Percentiles rank a stretch among this genome's conserved stretches.
Conservation (phyloP, 2,888 invertebrate genomes). For the Brenthis daphne region DNA sequence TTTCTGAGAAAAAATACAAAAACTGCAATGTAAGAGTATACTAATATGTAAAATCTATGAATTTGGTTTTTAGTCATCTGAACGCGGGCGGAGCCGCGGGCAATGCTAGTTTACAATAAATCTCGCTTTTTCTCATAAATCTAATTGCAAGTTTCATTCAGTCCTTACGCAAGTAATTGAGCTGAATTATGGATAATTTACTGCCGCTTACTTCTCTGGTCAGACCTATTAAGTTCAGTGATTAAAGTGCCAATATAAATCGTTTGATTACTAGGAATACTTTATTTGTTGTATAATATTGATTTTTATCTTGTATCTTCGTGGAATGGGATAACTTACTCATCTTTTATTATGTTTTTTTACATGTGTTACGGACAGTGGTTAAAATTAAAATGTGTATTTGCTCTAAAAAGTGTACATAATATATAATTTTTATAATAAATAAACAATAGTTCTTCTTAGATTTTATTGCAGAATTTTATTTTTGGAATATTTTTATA, state of each 20-base stretch:
- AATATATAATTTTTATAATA: no score
- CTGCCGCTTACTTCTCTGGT: constrained; percentile 28
- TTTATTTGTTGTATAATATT: constrained; percentile 17
- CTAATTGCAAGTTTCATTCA: constrained; percentile 12
- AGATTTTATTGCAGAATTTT: no score
- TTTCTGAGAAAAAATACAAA: no score
- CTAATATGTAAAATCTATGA: no score
- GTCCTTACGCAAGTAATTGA: constrained; percentile 25
- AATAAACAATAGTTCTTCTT: no score
- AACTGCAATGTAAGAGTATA: no score
- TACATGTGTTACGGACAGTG: no score
- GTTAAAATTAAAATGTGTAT: no score
- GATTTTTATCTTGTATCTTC: constrained; percentile 19
- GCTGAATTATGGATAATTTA: constrained; percentile 33
- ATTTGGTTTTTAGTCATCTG: no score
- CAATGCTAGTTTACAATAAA: background rate
- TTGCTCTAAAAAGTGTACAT: no score
- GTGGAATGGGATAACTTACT: constrained; percentile 12
- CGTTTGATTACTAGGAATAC: constrained; percentile 30
- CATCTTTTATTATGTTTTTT: background rate
- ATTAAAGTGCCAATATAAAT: constrained; percentile 34
- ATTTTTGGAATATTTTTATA: no score
- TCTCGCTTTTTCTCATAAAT: constrained; percentile 7
- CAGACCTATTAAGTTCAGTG: constrained; percentile 23
- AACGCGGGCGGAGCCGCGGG: no score